Evolutionary conservation across 2,113 vertebrate genomes (phyloP), one percentile per base, ranked within the genome.

Genomic region (Petrocephalus zakoni): DNA sequence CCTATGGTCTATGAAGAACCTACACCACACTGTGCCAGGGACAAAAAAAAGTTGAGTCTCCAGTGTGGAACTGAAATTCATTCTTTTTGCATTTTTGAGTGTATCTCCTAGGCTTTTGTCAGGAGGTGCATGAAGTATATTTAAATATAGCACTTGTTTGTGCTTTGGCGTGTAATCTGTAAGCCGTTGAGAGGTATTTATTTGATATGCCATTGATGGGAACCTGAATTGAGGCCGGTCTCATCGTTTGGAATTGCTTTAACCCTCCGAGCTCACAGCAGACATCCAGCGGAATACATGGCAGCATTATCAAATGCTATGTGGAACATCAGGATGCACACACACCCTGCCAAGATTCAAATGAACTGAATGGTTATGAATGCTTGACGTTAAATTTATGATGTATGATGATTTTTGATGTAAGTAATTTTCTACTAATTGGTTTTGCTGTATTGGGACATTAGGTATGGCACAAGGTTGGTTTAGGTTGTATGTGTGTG

Each of bases 81-180:
- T 85, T 85, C 49, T 49, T 25, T 85, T 85, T 52, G 52, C 25
- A 25, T 53, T 85, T 52, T 55, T 2, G 25, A 55, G 25, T 29
- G 34, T 56, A 25, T 34, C 52, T 53, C 11, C 21, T 11, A n/a
- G 34, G 72, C 15, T 15, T 17, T 86, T 55, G 52, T 49, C 25
- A n/a, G 34, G 49, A 55, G 29, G 29, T 86, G 52, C 82, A 34
- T 49, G n/a, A 53, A 86, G 49, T 19, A 15, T 37, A 34, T n/a
- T 86, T 55, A 52, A 86, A 55, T 85, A 49, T 85, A 85, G 82
- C 21, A 29, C 51, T 85, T 85, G 72, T 42, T 42, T 78, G 29
- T 78, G 46, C 82, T 51, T 85, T 85, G 21, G 49, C 11, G n/a
- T 6, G 15, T 84, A 84, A 84, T 84, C 5, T 22, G 10, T 85